Percentiles rank a stretch among this genome's conserved stretches.
phyloP scores from a whole-genome alignment of 2,888 invertebrate genomes.

The Ennomos fuscantarius region DNA sequence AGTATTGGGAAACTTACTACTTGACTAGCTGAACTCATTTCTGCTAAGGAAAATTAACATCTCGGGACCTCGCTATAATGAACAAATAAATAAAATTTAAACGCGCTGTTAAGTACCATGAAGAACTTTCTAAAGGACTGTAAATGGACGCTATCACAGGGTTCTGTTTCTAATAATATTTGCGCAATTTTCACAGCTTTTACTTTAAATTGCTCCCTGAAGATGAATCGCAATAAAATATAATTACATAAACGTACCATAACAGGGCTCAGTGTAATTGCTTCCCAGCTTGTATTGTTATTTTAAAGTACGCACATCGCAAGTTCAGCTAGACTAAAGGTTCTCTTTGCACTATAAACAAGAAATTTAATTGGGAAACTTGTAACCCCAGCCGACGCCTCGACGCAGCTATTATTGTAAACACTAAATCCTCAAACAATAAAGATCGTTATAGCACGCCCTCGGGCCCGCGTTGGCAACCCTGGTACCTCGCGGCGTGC shows the following conservation, averaged over 20 bases:
- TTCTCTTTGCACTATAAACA: constrained; percentile 47
- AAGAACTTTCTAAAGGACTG: constrained; percentile 27
- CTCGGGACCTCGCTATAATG: constrained; percentile 18
- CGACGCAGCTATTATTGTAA: constrained; percentile 48
- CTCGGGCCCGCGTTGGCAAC: constrained; percentile 53
- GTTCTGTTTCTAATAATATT: constrained; percentile 26
- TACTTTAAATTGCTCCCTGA: constrained; percentile 18
- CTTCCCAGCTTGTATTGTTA: constrained; percentile 33
- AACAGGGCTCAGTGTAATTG: constrained; percentile 31
- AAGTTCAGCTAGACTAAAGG: constrained; percentile 37
- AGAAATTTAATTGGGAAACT: constrained; percentile 54
- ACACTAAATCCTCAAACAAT: constrained; percentile 65
- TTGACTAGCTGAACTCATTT: constrained; percentile 1
- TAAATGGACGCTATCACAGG: constrained; percentile 19
- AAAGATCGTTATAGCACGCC: constrained; percentile 69
- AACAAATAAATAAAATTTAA: constrained; percentile 36
- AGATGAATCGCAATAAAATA: constrained; percentile 30
- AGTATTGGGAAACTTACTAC: constrained; percentile 9
- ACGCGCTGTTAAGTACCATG: constrained; percentile 3
- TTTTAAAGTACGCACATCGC: constrained; percentile 21
- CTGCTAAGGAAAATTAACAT: constrained; percentile 26
- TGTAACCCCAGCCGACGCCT: constrained; percentile 40
- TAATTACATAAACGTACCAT: constrained; percentile 28
- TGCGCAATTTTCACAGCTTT: constrained; percentile 11
- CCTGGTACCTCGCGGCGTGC: constrained; percentile 53